Base-by-base conservation (phyloP, 23 tunicate species). In the Aplidium turbinatum region DNA sequence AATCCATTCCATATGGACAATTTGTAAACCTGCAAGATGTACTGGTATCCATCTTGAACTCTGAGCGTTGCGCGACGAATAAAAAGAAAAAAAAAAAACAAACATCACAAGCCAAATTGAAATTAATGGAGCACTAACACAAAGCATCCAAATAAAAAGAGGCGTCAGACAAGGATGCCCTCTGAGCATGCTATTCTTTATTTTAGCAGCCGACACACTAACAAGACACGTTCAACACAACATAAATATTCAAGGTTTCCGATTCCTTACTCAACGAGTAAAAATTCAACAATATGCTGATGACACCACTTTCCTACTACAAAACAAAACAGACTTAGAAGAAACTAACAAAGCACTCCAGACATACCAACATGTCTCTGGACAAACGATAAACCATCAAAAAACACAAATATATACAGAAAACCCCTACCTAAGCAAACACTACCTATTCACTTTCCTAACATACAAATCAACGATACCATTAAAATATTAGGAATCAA, bases 111-210 rank as follows among this genome's bases (percentile, higher is more conserved):
- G n/a, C n/a, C 38, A 51, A 5, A 53, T 73, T 2, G 65, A 53
- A n/a, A 73, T 73, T 28, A 73, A 73, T 32, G 78, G 63, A 18
- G 18, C 2, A 5, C 46, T 32, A 16, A 30, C 78, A 19, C 16
- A 31, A 11, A 2, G 23, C 6, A 51, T 51, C 4, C 20, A 53
- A 7, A 51, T 50, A 16, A 73, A 73, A 28, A 23, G 83, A 28
- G 83, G 83, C 3, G 46, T 78, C 5, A 39, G 83, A 20, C 83
- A 78, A 30, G 83, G 83, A 30, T 78, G 83, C 30, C 83, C 83
- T n/a, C 4, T 78, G 28, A 78, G 83, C 68, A 78, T 78, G 83
- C 31, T 64, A 30, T 51, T 78, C 2, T 78, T 63, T 32, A 42
- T 51, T 19, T 1, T 46, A 4, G 57, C 22, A 1, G 42, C 74